A percentile compares a stretch with the other conserved stretches of the same genome.
phyloP scores from a whole-genome alignment of 2,797 vertebrate species.

The Miichthys miiuy region DNA sequence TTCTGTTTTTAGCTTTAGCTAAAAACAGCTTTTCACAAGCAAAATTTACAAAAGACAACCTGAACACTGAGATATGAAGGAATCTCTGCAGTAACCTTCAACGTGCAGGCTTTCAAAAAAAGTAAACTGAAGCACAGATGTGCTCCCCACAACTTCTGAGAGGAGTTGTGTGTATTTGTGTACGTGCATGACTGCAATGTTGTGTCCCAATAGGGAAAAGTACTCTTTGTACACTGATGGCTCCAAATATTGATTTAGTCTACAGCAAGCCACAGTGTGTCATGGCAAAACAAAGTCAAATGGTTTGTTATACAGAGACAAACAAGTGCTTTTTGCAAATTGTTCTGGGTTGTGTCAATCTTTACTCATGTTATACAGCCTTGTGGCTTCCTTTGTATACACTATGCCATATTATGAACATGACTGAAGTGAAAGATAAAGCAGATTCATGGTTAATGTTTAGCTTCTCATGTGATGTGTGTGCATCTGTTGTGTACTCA shows the following conservation, averaged over 20 bases:
- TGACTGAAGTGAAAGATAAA: neutral
- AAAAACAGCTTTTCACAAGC: neutral
- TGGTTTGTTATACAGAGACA: neutral
- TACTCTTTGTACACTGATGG: conserved; percentile 62
- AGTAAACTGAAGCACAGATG: neutral
- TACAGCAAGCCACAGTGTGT: conserved; percentile 38
- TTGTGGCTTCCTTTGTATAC: neutral
- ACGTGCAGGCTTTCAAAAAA: neutral
- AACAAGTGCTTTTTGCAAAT: neutral
- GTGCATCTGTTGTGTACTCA: conserved; percentile 23
- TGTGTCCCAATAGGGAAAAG: conserved; percentile 45
- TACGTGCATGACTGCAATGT: conserved; percentile 33
- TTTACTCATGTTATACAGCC: neutral
- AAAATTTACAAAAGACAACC: neutral
- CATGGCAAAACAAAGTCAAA: conserved; percentile 42
- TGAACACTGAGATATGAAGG: neutral
- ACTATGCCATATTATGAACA: conserved; percentile 6
- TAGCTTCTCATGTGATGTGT: conserved; percentile 19
- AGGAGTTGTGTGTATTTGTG: conserved; percentile 40
- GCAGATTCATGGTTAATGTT: conserved; percentile 47
- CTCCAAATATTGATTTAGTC: conserved; percentile 77
- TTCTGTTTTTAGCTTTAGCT: no score
- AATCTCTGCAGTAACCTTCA: neutral
- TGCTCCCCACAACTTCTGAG: conserved; percentile 4
- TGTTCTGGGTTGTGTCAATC: neutral